Conservation (phyloP, 2,888 invertebrate genomes). For the Abrostola tripartita region DNA sequence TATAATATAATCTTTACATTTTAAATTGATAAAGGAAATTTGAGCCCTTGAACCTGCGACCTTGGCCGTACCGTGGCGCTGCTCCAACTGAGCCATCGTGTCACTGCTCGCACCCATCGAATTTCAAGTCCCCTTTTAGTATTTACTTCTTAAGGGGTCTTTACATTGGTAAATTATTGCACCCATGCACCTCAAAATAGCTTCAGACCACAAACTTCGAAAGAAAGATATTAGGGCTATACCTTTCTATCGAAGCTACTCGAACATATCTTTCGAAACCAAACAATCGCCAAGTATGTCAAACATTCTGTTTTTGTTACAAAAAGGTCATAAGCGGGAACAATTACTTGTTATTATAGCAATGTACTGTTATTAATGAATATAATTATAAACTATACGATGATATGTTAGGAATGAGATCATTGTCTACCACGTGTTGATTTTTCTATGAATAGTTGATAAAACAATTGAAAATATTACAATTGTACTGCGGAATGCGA, state of each 20-base stretch:
- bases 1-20: too few relatives aligned
- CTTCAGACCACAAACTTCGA: not conserved
- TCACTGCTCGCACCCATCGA: too few relatives aligned
- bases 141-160: too few relatives aligned
- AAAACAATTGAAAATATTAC: constrained; percentile 35
- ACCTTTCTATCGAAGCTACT: not conserved
- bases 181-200: not conserved
- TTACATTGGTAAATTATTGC: too few relatives aligned
- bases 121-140: too few relatives aligned
- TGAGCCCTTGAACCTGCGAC: too few relatives aligned
- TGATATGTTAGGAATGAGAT: constrained; percentile 31
- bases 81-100: too few relatives aligned
- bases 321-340: constrained; percentile 63
- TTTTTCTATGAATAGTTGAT: constrained; percentile 47
- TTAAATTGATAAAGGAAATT: too few relatives aligned
- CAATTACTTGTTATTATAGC: constrained; percentile 72
- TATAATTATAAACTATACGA: constrained; percentile 60
- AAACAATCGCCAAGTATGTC: constrained; percentile 30
- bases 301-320: constrained; percentile 48
- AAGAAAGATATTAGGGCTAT: too few relatives aligned
- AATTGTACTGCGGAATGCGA: constrained; percentile 18
- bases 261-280: constrained; percentile 10
- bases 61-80: too few relatives aligned
- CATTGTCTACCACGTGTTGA: constrained; percentile 56
- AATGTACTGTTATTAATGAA: constrained; percentile 52